Base-by-base conservation (phyloP, 2,888 invertebrate genomes). In the Autographa gamma region DNA sequence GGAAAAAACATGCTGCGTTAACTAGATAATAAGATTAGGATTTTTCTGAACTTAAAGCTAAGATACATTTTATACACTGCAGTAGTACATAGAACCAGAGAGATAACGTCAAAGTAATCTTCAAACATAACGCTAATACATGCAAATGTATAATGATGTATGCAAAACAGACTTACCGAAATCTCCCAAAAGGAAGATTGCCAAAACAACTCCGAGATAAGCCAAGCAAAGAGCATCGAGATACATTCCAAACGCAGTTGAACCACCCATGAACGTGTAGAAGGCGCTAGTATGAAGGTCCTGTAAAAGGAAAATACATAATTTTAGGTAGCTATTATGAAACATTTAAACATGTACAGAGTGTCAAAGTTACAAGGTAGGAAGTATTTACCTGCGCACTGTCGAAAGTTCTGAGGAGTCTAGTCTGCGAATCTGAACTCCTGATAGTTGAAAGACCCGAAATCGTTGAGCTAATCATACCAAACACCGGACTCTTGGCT, bases 401-500 rank as follows among this genome's bases (percentile, higher is more conserved):
- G 80, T 97, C 96, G 85, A 97, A 97, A 73, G 96, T 95, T 43
- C 88, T 87, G 43, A 96, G 94, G 56, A 98, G 96, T 80, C 96
- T 96, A 0, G 91, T 85, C 88, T 98, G 96, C 1, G 97, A 96
- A 60, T 96, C 93, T 41, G 97, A 97, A 43, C 98, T 97, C 86
- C 98, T 95, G 19, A 98, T 97, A 0, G 98, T 98, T 0, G 97
- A 94, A 9, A 98, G 92, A 16, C 98, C 98, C 74, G 97, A 96
- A 58, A 98, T 94, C 0, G 97, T 97, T 2, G 97, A 97, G 81
- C 97, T 97, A 38, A 98, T 94, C 93, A 98, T 98, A 8, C 98
- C 97, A 87, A 97, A 98, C 0, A 98, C 97, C 0, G 98, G 98
- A 86, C 98, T 98, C 77, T 97, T 96, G 25, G 97, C 98, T 98